Conservation (phyloP, 2,113 vertebrate species). For the Antechinus flavipes region DNA sequence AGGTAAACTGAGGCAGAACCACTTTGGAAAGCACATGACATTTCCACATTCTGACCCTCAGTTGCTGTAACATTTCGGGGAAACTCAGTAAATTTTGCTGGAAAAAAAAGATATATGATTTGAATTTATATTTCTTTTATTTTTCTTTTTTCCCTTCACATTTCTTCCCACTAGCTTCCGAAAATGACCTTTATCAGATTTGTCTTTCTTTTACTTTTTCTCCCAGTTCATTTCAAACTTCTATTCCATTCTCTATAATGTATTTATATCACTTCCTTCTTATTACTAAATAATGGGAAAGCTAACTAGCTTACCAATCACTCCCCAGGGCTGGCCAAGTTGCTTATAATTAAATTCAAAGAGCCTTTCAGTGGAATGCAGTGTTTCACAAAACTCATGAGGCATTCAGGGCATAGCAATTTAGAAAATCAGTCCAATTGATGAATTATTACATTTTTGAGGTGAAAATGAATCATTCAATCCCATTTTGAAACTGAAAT, state of each 20-base stretch:
- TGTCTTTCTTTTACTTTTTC: background rate
- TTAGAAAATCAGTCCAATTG: background rate
- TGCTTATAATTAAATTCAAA: constrained; percentile 61
- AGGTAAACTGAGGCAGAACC: constrained; percentile 93
- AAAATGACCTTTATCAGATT: background rate
- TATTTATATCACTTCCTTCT: background rate
- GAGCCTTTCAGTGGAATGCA: constrained; percentile 65
- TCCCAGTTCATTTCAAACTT: accelerated
- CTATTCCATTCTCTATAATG: background rate
- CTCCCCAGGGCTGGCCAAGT: constrained; percentile 51
- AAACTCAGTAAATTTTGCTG: constrained; percentile 96
- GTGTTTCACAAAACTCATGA: constrained; percentile 52
- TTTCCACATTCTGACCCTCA: constrained; percentile 97
- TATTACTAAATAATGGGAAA: constrained; percentile 54
- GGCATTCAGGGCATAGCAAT: constrained; percentile 51
- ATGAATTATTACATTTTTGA: constrained; percentile 7
- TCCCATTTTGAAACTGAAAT: background rate
- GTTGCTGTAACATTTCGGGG: constrained; percentile 93
- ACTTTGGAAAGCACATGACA: constrained; percentile 97
- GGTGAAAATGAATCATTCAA: constrained; percentile 61
- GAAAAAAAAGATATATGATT: constrained; percentile 79
- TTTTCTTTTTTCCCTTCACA: background rate
- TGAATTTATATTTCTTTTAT: background rate
- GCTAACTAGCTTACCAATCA: constrained; percentile 38
- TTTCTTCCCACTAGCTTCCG: background rate